These are phyloP conservation scores for Pachyseris speciosa DNA, from an alignment of 64 coral and sea anemone genomes.

Conservation along the genomic window DNA sequence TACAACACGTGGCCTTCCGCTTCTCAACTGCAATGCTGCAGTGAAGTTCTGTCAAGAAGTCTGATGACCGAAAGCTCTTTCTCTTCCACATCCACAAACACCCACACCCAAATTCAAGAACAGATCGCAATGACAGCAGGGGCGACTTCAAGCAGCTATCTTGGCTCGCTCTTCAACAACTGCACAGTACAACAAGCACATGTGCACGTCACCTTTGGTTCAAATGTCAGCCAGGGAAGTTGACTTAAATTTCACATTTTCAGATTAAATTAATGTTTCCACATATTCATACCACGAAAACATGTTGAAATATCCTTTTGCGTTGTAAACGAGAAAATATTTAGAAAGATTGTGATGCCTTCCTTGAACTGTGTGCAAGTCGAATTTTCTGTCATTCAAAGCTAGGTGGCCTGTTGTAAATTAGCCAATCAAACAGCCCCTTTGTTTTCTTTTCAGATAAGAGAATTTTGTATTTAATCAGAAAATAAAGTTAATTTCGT, in stretches of 20 bases:
- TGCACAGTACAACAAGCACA: neutral
- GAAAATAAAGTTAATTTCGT: neutral
- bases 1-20: constrained; percentile 6
- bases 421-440: neutral
- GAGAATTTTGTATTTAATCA: neutral
- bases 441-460: neutral
- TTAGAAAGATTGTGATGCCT: neutral
- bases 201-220: neutral
- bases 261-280: neutral
- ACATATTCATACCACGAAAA: neutral
- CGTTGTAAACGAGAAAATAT: neutral
- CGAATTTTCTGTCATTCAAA: constrained; percentile 13
- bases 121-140: neutral
- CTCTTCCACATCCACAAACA: neutral
- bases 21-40: neutral
- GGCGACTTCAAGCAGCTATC: neutral
- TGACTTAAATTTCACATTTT: neutral
- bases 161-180: neutral
- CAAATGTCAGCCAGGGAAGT: neutral
- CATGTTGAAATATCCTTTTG: neutral
- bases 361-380: neutral
- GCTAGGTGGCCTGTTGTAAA: neutral
- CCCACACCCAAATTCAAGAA: neutral
- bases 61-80: neutral
- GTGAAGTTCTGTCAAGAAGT: neutral